Evolutionary conservation across 2,113 vertebrate genomes (phyloP).

Genomic region (Oncorhynchus nerka): DNA sequence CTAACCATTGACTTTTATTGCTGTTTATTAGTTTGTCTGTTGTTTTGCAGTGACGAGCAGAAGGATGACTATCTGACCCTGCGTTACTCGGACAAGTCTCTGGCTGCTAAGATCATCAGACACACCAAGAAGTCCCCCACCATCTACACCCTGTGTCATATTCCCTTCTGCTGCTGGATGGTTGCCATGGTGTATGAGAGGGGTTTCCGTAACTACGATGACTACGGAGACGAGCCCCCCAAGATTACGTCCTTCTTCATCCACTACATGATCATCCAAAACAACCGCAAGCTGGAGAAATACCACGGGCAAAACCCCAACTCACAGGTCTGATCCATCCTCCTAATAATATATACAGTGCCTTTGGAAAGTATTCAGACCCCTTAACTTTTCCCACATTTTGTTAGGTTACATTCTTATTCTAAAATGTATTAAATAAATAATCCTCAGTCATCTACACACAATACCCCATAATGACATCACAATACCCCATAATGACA

Average conservation of each 20-base stretch:
- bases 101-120: constrained; percentile 23
- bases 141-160: constrained; percentile 52
- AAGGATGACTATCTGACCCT: constrained; percentile 64
- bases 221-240: constrained; percentile 25
- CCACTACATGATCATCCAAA: constrained; percentile 61
- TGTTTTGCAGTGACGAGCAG: constrained; percentile 42
- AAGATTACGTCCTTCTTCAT: constrained; percentile 61
- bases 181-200: constrained; percentile 52
- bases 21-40: neutral
- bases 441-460: too few species aligned
- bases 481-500: too few species aligned
- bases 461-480: too few species aligned
- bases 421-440: too few species aligned
- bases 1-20: neutral
- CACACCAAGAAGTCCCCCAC: constrained; percentile 50
- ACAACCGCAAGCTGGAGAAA: constrained; percentile 64
- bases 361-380: too few species aligned
- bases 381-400: too few species aligned
- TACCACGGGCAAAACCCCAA: constrained; percentile 33
- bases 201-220: constrained; percentile 1
- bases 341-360: neutral
- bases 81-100: constrained; percentile 30
- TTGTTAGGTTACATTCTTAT: too few species aligned
- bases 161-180: constrained; percentile 72
- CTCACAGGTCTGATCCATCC: neutral